Evolutionary conservation across 2,113 vertebrate species (phyloP), one percentile per base, ranked within the genome.

Genomic region (Puma concolor): DNA sequence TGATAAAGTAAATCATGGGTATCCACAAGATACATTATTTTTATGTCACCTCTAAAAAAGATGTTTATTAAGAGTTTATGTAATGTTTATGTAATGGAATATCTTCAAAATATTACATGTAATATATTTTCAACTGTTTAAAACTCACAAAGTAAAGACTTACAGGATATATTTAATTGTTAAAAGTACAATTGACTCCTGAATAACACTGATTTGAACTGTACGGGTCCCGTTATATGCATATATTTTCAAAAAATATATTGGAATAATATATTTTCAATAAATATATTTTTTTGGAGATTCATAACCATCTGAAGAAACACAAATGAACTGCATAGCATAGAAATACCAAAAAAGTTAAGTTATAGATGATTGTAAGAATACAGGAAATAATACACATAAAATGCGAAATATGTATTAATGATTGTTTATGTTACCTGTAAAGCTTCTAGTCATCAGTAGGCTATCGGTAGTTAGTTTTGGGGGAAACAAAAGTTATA

Each of bases 1-100:
- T 80, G 69, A 84, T 80, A 72, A 93, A 67, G 71, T 91, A 96
- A 63, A 82, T 69, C 38, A 31, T 23, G n/a, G 21, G 74, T 27
- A 89, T 50, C 31, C 41, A 89, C 4, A 89, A 52, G 36, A 48
- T 21, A 66, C 31, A 21, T 54, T 88, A 63, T 48, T 44, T 44
- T 44, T 38, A 72, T 60, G n/a, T 31, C 67, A 67, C 31, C 80
- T 90, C 81, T 92, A 89, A 84, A 76, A 90, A 71, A 84, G 38
- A 57, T 60, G 81, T 31, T 83, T 79, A 72, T 36, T 92, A 74
- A 92, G 66, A 93, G 21, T 94, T 94, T 76, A 82, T 21, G 29
- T 31, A 81, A 80, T 92, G 16, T 52, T 81, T 93, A 74, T 74
- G 25, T 76, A 93, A 31, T 76, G 91, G 93, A 94, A 84, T 48